phyloP scores from a whole-genome alignment of 92 coral and sea anemone species.

The Parazoanthus swiftii region DNA sequence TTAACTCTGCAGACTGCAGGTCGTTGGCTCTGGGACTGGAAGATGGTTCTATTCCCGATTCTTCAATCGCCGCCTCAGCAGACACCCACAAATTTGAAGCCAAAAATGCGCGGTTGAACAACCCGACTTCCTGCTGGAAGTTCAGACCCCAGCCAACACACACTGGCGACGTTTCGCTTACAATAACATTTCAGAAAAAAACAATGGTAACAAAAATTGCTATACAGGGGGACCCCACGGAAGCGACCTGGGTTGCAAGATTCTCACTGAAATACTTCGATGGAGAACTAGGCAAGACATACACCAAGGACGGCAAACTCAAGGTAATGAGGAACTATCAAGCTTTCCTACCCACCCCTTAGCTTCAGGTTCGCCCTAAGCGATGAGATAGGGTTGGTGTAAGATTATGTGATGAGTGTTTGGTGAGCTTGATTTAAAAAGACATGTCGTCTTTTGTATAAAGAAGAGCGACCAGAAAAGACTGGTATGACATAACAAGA shows the following conservation, averaged over 20 bases:
- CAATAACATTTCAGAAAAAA: neutral
- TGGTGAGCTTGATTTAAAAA: too few species aligned
- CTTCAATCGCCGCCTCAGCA: constrained; percentile 58
- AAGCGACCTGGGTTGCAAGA: neutral
- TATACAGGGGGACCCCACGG: constrained; percentile 25
- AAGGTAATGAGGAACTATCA: neutral
- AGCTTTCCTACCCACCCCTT: neutral
- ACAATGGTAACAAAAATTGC: constrained; percentile 11
- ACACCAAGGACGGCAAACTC: neutral
- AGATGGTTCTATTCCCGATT: constrained; percentile 52
- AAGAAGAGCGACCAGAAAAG: too few species aligned
- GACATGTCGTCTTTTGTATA: too few species aligned
- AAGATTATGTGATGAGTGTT: too few species aligned
- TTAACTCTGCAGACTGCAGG: constrained; percentile 6
- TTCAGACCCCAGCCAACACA: too few species aligned
- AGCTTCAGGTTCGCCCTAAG: neutral
- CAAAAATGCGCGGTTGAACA: constrained; percentile 59
- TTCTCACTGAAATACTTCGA: neutral
- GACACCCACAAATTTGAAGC: constrained; percentile 49
- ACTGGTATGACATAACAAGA: too few species aligned
- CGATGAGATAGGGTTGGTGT: neutral
- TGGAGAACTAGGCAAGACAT: neutral
- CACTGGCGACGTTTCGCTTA: neutral
- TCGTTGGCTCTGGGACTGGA: constrained; percentile 59
- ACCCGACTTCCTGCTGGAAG: constrained; percentile 30